phyloP scores from a whole-genome alignment of 2,797 vertebrate genomes.

The Triplophysa bombifrons region DNA sequence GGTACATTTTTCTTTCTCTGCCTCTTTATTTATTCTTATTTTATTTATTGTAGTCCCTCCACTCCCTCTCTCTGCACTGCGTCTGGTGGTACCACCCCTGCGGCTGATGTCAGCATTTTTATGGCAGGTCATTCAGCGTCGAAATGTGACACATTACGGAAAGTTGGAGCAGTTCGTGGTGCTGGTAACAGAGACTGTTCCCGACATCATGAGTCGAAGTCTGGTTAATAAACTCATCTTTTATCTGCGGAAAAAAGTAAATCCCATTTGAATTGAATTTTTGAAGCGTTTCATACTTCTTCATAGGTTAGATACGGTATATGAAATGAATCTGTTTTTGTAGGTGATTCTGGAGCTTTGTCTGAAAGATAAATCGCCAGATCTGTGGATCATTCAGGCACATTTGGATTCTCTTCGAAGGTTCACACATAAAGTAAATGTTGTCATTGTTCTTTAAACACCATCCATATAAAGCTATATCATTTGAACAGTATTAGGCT shows the following conservation, averaged over 20 bases:
- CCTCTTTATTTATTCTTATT: neutral
- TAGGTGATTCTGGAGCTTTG: conserved; percentile 60
- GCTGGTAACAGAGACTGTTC: conserved; percentile 71
- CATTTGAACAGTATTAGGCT: neutral
- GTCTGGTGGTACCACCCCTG: conserved; percentile 74
- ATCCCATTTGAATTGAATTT: conserved; percentile 1
- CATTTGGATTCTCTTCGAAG: conserved; percentile 57
- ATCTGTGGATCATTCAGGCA: conserved; percentile 56
- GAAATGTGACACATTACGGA: conserved; percentile 72
- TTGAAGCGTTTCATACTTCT: neutral
- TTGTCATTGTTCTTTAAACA: neutral
- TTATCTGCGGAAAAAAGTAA: conserved; percentile 81
- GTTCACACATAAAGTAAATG: conserved; percentile 52
- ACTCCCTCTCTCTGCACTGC: conserved; percentile 71
- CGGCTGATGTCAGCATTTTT: conserved; percentile 78
- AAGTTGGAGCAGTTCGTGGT: conserved; percentile 78
- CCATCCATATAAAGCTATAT: neutral
- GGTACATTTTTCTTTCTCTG: neutral
- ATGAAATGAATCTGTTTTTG: neutral
- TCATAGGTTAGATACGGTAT: no score
- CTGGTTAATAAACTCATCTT: conserved; percentile 78
- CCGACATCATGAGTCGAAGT: conserved; percentile 76
- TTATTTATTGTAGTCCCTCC: conserved; percentile 48
- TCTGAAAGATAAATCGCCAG: conserved; percentile 48
- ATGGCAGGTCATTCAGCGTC: conserved; percentile 75